Evolutionary conservation across 2,113 vertebrate genomes (phyloP).

Genomic region (Nesoenas mayeri): DNA sequence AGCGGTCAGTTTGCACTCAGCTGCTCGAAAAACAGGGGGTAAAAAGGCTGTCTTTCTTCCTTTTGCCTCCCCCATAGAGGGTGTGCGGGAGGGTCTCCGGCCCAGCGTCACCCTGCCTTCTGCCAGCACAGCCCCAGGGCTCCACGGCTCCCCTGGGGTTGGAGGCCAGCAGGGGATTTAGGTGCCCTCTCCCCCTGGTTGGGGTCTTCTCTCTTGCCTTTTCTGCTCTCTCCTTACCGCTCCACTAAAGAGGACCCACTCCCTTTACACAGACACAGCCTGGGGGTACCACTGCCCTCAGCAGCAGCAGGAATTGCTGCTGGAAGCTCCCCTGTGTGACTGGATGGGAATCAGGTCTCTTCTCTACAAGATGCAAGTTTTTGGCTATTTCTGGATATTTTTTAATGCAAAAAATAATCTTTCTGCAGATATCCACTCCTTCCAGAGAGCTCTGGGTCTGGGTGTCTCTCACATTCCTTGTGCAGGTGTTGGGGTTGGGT

Average conservation of each 20-base stretch:
- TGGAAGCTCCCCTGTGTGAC: fast-evolving
- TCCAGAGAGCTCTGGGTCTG: neutral
- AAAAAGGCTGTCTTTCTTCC: no score
- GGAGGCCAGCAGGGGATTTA: no score
- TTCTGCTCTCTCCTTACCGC: no score
- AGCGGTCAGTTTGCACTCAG: no score
- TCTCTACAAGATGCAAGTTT: neutral
- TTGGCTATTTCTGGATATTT: neutral
- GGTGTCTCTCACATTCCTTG: neutral
- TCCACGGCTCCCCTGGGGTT: fast-evolving
- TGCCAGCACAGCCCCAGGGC: no score
- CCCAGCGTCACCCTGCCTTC: no score
- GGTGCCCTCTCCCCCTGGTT: no score
- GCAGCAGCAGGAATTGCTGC: neutral
- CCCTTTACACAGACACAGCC: fast-evolving
- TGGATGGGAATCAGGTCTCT: fast-evolving
- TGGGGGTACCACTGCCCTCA: neutral
- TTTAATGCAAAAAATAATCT: fast-evolving
- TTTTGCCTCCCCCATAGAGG: no score
- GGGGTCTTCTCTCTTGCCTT: no score
- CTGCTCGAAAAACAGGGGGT: no score
- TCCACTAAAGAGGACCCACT: no score
- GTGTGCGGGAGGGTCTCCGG: no score
- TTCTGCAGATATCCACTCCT: neutral
- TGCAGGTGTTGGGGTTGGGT: fast-evolving